Conservation (phyloP, 2,888 invertebrate genomes). For the Fragum whitleyi region DNA sequence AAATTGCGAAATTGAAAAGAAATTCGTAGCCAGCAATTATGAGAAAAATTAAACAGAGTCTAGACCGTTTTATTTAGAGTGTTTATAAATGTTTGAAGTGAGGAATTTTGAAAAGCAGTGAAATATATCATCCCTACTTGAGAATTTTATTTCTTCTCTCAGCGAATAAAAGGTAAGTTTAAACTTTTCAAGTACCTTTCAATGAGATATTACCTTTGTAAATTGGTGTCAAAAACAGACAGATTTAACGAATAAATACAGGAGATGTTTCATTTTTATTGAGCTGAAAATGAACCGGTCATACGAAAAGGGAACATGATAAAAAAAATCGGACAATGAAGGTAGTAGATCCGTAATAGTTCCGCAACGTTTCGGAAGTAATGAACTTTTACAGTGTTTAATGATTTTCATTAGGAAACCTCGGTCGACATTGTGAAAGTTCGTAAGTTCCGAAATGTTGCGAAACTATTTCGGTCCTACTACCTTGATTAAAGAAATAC, state of each 20-base stretch:
- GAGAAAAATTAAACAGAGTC: slow-evolving; percentile 21
- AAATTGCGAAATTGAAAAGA: slow-evolving; percentile 23
- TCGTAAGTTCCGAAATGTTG: too few relatives aligned
- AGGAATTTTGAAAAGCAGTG: slow-evolving; percentile 19
- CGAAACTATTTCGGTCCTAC: too few relatives aligned
- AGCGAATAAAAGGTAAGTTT: slow-evolving; percentile 22
- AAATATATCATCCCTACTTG: slow-evolving; percentile 18
- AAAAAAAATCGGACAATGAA: too few relatives aligned
- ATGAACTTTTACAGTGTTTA: too few relatives aligned
- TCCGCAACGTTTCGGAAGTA: too few relatives aligned
- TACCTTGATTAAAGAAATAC: too few relatives aligned
- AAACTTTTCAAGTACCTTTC: not conserved
- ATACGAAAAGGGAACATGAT: too few relatives aligned
- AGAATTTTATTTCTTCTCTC: slow-evolving; percentile 26
- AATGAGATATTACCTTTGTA: slow-evolving; percentile 16
- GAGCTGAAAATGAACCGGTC: not conserved
- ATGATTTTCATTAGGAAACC: too few relatives aligned
- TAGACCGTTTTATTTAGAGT: slow-evolving; percentile 16
- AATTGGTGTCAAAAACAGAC: not conserved
- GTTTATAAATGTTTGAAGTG: slow-evolving; percentile 16
- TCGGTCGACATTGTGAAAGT: too few relatives aligned
- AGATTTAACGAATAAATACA: not conserved
- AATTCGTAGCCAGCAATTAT: slow-evolving; percentile 12
- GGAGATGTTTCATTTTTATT: not conserved
- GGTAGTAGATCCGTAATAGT: too few relatives aligned